Conservation (phyloP, 2,797 vertebrate species). For the Epinephelus coioides region DNA sequence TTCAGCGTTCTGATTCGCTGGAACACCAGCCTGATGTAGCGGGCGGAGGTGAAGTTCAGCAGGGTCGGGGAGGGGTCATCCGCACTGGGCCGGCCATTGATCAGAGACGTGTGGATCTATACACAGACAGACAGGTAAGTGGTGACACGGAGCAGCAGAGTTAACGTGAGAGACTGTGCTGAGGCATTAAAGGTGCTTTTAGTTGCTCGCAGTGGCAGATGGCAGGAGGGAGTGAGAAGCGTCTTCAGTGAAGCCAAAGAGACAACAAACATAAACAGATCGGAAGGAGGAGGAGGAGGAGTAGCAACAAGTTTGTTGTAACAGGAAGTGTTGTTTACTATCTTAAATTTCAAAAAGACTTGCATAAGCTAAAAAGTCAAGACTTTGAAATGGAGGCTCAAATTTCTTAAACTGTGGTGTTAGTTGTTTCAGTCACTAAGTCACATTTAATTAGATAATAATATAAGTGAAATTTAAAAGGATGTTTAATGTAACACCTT, state of each 20-base stretch:
- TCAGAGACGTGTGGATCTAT: slow-evolving; percentile 96
- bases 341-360: not conserved
- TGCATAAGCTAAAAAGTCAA: not conserved
- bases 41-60: slow-evolving; percentile 95
- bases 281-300: not conserved
- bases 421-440: not conserved
- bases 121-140: slow-evolving; percentile 18
- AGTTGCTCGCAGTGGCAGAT: slow-evolving; percentile 15
- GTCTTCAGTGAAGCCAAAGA: slow-evolving; percentile 15
- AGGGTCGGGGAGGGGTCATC: slow-evolving; percentile 93
- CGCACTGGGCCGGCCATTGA: slow-evolving; percentile 95
- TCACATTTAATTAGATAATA: not conserved
- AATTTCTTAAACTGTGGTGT: not conserved
- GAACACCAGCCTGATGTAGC: slow-evolving; percentile 93
- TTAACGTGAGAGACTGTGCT: not conserved
- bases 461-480: not conserved
- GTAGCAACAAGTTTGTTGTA: not conserved
- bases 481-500: not conserved
- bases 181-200: slow-evolving; percentile 4
- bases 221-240: not conserved
- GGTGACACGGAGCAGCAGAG: slow-evolving; percentile 2
- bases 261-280: slow-evolving; percentile 21
- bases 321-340: not conserved
- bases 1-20: slow-evolving; percentile 96
- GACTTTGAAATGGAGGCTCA: not conserved